A percentile compares a stretch with the other conserved stretches of the same genome.
These are phyloP conservation scores for Theonella swinhoei DNA, from an alignment of 37 sponge, comb jelly and placozoan genomes.

Conservation along the genomic window DNA sequence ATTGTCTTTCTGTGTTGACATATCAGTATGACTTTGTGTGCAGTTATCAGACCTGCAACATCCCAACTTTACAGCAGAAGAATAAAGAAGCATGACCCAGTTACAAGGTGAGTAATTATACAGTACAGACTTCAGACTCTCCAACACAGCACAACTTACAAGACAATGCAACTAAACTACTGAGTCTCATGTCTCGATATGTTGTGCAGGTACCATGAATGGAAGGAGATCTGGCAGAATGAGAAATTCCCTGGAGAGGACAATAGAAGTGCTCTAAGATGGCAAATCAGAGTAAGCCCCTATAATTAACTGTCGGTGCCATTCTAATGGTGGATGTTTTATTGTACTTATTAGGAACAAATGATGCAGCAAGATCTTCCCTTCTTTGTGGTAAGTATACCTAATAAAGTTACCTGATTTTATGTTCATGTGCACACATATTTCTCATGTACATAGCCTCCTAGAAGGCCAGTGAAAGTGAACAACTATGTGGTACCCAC, in stretches of 20 bases:
- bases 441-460: conserved; percentile 11
- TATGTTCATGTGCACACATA: neutral
- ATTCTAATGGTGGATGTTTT: neutral
- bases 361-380: conserved; percentile 64
- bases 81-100: conserved; percentile 70
- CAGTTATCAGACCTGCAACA: conserved; percentile 70
- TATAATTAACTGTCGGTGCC: neutral
- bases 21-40: neutral
- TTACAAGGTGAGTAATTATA: conserved; percentile 39
- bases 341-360: conserved; percentile 32
- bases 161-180: too few relatives aligned
- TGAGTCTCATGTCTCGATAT: too few relatives aligned
- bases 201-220: conserved; percentile 74
- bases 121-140: too few relatives aligned
- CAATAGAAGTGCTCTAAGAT: conserved; percentile 60
- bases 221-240: conserved; percentile 63
- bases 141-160: too few relatives aligned
- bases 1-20: neutral
- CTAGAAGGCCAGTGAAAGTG: conserved; percentile 8
- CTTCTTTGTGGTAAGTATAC: conserved; percentile 33
- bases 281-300: conserved; percentile 79
- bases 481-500: conserved; percentile 67
- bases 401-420: neutral
- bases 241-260: conserved; percentile 71
- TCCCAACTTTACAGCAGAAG: conserved; percentile 65